A percentile compares a stretch with the other conserved stretches of the same genome.
phyloP scores from a whole-genome alignment of 2,888 invertebrate genomes.

The Nomada lathburiana region DNA sequence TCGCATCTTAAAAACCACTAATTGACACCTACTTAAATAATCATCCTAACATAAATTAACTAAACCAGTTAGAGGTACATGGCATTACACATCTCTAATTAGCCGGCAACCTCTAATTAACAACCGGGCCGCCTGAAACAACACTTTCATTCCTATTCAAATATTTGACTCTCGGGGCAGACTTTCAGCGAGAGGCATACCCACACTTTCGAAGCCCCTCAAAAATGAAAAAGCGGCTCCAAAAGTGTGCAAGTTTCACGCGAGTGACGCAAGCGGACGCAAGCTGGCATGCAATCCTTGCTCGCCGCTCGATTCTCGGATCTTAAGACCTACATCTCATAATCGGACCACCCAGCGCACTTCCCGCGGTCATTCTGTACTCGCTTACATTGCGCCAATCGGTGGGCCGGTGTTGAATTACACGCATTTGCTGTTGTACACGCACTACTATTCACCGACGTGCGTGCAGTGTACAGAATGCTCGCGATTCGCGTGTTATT shows the following conservation, averaged over 20 bases:
- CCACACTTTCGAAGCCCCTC: background rate
- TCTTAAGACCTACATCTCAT: constrained; percentile 62
- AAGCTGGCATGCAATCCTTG: constrained; percentile 30
- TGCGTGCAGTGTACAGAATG: background rate
- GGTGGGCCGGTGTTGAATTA: constrained; percentile 67
- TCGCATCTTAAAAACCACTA: too few species aligned
- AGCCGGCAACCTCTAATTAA: background rate
- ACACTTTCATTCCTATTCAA: background rate
- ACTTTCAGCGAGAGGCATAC: too few species aligned
- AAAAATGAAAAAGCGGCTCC: constrained; percentile 21
- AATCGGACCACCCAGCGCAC: constrained; percentile 72
- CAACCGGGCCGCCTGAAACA: background rate
- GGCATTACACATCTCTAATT: background rate
- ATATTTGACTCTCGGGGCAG: background rate
- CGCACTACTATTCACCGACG: background rate
- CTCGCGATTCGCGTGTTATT: background rate
- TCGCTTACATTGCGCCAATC: constrained; percentile 71
- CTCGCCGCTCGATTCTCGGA: constrained; percentile 44
- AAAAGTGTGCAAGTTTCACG: constrained; percentile 7
- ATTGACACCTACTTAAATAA: too few species aligned
- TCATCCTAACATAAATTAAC: too few species aligned
- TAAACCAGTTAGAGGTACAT: too few species aligned
- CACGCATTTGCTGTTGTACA: constrained; percentile 27
- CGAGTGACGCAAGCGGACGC: constrained; percentile 21
- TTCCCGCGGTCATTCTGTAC: constrained; percentile 62